These are phyloP conservation scores for Phytoseiulus persimilis DNA, from an alignment of 2,888 invertebrate species.

Conservation along the genomic window DNA sequence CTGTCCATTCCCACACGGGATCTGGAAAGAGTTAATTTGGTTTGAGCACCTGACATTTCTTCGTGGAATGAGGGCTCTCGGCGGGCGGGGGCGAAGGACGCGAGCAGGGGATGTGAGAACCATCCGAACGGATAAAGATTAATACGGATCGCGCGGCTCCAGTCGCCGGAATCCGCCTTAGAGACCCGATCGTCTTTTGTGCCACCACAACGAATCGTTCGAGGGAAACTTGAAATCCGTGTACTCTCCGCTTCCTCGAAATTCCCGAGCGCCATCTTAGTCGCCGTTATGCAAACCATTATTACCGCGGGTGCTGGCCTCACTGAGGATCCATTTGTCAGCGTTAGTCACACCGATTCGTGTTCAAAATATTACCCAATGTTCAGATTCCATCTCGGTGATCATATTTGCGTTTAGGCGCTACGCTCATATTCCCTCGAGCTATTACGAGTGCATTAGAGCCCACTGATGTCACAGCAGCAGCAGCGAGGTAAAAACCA, in stretches of 20 bases:
- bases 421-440: not conserved
- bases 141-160: not conserved
- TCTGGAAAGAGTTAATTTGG: constrained; percentile 18
- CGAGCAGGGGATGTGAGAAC: not conserved
- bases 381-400: not conserved
- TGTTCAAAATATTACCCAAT: not conserved
- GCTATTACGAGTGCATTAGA: not conserved
- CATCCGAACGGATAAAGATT: not conserved
- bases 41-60: not conserved
- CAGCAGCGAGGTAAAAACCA: not conserved
- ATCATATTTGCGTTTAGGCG: not conserved
- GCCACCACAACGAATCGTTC: too few species aligned
- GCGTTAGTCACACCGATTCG: not conserved
- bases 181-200: not conserved
- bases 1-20: constrained; percentile 40
- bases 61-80: not conserved
- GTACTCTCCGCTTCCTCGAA: too few species aligned
- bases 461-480: not conserved
- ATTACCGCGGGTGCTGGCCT: too few species aligned
- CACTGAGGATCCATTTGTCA: not conserved
- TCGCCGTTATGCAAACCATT: not conserved
- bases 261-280: not conserved
- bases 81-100: not conserved
- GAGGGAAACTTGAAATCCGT: not conserved
- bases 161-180: not conserved